A percentile compares a stretch with the other conserved stretches of the same genome.
These are phyloP conservation scores for Podarcis raffonei DNA, from an alignment of 2,113 vertebrate species.

Conservation along the genomic window DNA sequence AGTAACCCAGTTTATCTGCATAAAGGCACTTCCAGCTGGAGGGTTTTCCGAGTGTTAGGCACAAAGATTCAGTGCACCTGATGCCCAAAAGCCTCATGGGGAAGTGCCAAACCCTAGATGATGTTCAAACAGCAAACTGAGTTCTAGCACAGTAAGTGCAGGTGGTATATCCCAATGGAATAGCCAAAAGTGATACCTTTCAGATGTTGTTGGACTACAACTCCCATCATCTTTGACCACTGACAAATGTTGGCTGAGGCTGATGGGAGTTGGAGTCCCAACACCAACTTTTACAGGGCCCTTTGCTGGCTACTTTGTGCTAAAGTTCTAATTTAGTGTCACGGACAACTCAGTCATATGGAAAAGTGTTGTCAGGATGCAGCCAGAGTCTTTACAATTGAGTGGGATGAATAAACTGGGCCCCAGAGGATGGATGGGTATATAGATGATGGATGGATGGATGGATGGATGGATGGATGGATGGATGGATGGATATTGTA, in stretches of 20 bases:
- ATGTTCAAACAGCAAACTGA: neutral
- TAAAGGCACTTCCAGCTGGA: neutral
- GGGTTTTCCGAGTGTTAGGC: neutral
- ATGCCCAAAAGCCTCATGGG: neutral
- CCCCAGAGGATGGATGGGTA: neutral
- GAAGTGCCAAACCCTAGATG: neutral
- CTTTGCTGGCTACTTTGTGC: too few relatives aligned
- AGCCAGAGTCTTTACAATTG: neutral
- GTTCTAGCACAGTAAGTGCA: neutral
- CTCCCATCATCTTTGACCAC: too few relatives aligned
- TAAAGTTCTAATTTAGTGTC: neutral
- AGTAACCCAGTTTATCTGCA: slow-evolving; percentile 2
- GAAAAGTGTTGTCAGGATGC: neutral
- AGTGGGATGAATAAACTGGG: neutral
- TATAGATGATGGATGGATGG: neutral
- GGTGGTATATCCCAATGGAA: neutral
- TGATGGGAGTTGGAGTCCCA: too few relatives aligned
- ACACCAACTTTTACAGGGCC: too few relatives aligned
- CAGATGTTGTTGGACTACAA: too few relatives aligned
- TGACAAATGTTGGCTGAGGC: too few relatives aligned
- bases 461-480: neutral
- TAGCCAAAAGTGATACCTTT: neutral
- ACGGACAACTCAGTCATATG: neutral
- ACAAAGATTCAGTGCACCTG: neutral
- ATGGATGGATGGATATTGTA: neutral